Evolutionary conservation across 2,797 vertebrate genomes (phyloP), one percentile per base, ranked within the genome.

Genomic region (Bovichtus diacanthus): DNA sequence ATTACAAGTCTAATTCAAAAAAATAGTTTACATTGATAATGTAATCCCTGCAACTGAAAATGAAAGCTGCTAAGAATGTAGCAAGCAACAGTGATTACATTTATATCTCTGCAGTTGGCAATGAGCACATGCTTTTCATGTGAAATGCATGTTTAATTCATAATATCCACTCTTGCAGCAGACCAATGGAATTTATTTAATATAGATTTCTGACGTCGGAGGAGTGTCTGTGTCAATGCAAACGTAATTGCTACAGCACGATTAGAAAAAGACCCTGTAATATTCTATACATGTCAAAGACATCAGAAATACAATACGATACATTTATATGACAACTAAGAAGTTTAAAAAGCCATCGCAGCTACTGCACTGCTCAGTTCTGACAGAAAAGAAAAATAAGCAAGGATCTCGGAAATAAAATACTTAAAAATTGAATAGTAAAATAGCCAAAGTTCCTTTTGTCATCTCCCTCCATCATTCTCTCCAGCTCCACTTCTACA

Each of bases 81-180:
- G 25, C 1, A 58, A 71, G 51, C 34, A 39, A 47, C 25, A 27
- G 43, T 49, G 21, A 71, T 59, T 70, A 21, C 3, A 78, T 65
- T 41, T 67, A 29, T 25, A 66, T 54, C 39, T 63, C 18, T n/a
- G 38, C 16, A 18, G 55, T 8, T 62, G n/a, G 44, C 51, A 53
- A 47, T 43, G 25, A 55, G 43, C 23, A 19, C 21, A 9, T 31
- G 31, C 51, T 59, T 64, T 62, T 9, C 34, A 66, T 63, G 16
- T 49, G 46, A 51, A 58, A 83, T 39, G 13, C 49, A 63, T 64
- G 61, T 63, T 74, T 74, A 56, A 77, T 69, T 84, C 50, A 59
- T 55, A 9, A 63, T 15, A 61, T n/a, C 38, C n/a, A 59, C 19
- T 55, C n/a, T 44, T 63, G 68, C 12, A 27, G 29, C n/a, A 44